Percentiles rank a stretch among this genome's conserved stretches.
These are phyloP conservation scores for Diplosoma virens DNA, from an alignment of 23 tunicate genomes.

Conservation along the genomic window DNA sequence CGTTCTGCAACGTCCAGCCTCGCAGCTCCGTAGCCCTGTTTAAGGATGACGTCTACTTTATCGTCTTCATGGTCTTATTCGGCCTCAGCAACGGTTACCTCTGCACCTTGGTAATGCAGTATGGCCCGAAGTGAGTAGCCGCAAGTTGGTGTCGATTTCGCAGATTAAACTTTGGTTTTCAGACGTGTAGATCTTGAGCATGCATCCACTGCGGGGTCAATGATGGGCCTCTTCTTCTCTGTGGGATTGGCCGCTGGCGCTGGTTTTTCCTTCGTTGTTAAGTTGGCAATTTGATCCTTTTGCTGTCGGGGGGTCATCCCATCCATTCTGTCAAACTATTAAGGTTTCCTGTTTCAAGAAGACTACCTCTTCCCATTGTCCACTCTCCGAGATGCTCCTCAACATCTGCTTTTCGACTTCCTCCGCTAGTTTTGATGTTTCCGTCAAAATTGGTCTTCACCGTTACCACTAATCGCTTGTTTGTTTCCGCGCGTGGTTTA, in stretches of 20 bases:
- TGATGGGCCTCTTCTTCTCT: constrained; percentile 69
- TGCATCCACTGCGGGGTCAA: constrained; percentile 75
- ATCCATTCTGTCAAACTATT: too few relatives aligned
- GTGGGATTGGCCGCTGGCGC: constrained; percentile 81
- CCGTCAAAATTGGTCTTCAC: too few relatives aligned
- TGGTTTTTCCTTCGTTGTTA: constrained; percentile 75
- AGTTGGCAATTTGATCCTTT: background rate
- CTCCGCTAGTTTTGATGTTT: too few relatives aligned
- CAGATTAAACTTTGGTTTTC: background rate
- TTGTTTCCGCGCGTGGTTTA: too few relatives aligned
- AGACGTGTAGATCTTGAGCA: constrained; percentile 47
- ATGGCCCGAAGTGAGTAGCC: constrained; percentile 79
- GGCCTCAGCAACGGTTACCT: constrained; percentile 84
- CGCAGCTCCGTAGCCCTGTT: constrained; percentile 54
- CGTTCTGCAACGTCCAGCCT: constrained; percentile 76
- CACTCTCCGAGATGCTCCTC: too few relatives aligned
- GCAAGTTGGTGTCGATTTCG: background rate
- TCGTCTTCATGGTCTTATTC: constrained; percentile 67
- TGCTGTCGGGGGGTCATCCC: too few relatives aligned
- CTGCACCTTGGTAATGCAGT: constrained; percentile 80
- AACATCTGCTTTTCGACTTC: too few relatives aligned
- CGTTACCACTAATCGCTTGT: too few relatives aligned
- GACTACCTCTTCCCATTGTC: too few relatives aligned
- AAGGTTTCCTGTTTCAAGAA: too few relatives aligned
- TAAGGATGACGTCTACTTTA: constrained; percentile 47